Evolutionary conservation across 1,140 invertebrate genomes (phyloP).

Genomic region (Pentalonia nigronervosa): DNA sequence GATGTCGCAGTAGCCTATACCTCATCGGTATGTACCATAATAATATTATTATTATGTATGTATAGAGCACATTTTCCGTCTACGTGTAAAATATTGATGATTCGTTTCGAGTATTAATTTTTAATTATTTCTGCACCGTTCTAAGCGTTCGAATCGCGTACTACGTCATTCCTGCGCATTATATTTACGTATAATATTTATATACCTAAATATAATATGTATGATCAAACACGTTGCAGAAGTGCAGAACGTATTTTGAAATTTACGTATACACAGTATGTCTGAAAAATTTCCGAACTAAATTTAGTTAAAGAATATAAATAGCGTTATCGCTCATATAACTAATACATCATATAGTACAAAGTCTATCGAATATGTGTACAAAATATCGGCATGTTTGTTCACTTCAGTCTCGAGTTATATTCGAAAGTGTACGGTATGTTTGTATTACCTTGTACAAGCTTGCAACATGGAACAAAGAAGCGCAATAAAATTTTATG

Average conservation of each 20-base stretch:
- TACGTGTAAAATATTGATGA: conserved; percentile 7
- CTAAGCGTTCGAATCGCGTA: background rate
- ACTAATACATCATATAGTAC: too few relatives aligned
- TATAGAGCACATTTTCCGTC: background rate
- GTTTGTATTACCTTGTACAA: too few relatives aligned
- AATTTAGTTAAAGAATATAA: too few relatives aligned
- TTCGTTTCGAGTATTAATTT: background rate
- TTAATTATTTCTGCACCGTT: background rate
- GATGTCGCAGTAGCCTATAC: background rate
- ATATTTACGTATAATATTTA: background rate
- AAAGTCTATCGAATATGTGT: too few relatives aligned
- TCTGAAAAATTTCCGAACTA: too few relatives aligned
- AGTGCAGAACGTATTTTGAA: background rate
- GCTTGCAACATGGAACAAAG: too few relatives aligned
- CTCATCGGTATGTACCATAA: background rate
- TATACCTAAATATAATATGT: background rate
- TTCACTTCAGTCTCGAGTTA: too few relatives aligned
- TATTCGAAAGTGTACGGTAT: too few relatives aligned
- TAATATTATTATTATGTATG: background rate
- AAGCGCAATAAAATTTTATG: too few relatives aligned
- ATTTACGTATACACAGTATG: too few relatives aligned
- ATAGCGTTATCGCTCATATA: too few relatives aligned
- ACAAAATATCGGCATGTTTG: too few relatives aligned
- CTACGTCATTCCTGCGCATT: background rate
- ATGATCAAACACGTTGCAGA: background rate